Evolutionary conservation across 2,888 invertebrate genomes (phyloP), one percentile per base, ranked within the genome.

Genomic region (Oscheius onirici): DNA sequence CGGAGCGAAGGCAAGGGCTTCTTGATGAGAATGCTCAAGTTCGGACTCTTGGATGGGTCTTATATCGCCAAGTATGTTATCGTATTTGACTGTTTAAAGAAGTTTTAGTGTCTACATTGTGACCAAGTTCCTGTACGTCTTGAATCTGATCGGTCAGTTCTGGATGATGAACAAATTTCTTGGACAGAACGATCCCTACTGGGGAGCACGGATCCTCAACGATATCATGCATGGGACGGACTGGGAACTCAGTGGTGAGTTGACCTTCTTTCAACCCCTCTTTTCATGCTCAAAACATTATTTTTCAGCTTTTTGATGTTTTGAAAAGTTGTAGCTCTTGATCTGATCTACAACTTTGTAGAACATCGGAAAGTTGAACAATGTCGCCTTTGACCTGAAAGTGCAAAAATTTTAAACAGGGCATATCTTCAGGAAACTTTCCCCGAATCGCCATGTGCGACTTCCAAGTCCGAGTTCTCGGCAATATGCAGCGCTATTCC

Each of bases 391-490:
- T n/a, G n/a, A n/a, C n/a, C n/a, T n/a, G n/a, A n/a, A n/a, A n/a
- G n/a, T n/a, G n/a, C n/a, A n/a, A n/a, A n/a, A n/a, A n/a, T n/a
- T n/a, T n/a, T n/a, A n/a, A n/a, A n/a, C n/a, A n/a, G n/a, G n/a
- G n/a, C n/a, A 40, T 13, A 22, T 20, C 22, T 71, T 24, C 34
- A 72, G 72, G 86, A 22, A 85, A 86, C 61, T 86, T 86, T 58
- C 86, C 86, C 0, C 71, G 86, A 20, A 81, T 86, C 22, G 81
- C 84, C 26, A 80, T 86, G 78, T 86, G 85, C 52, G 86, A 87
- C 72, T 87, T 87, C 67, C 77, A 83, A 73, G 76, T 80, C 24
- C 54, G 80, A 69, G 76, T 75, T 17, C 68, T 81, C 28, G 81
- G 81, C 15, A 76, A 79, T 49, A 46, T 80, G n/a, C 81, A 81